Evolutionary conservation across 2,113 vertebrate genomes (phyloP).

Genomic region (Dipodomys spectabilis): DNA sequence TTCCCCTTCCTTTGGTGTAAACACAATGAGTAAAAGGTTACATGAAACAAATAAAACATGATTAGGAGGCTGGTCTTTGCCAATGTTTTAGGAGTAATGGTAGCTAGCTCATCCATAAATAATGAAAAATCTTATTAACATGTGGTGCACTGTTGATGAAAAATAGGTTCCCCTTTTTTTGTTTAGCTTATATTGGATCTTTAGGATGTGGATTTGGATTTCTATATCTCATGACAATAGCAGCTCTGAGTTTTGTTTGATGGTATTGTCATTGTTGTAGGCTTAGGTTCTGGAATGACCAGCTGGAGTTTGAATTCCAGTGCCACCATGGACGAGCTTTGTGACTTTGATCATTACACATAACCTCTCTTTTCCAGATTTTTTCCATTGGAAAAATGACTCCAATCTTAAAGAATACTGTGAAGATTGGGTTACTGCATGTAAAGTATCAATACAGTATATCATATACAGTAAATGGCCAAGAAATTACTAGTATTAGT

Average conservation of each 20-base stretch:
- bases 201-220: slow-evolving; percentile 6
- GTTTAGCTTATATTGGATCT: background rate
- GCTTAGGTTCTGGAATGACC: slow-evolving; percentile 1
- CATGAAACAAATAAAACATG: slow-evolving; percentile 46
- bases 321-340: background rate
- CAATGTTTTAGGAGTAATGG: background rate
- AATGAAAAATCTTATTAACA: background rate
- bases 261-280: background rate
- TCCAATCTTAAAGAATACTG: background rate
- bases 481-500: background rate
- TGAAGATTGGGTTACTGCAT: slow-evolving; percentile 36
- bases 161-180: background rate
- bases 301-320: background rate
- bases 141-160: background rate
- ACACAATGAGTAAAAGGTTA: slow-evolving; percentile 28
- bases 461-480: background rate
- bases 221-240: background rate
- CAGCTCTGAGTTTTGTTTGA: slow-evolving; percentile 33
- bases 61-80: background rate
- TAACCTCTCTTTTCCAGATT: background rate
- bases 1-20: slow-evolving; percentile 56
- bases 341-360: background rate
- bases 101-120: background rate
- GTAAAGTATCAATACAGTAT: background rate
- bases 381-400: slow-evolving; percentile 44